These are phyloP conservation scores for Neoseiulus cucumeris DNA, from an alignment of 1,140 invertebrate species.

Conservation along the genomic window DNA sequence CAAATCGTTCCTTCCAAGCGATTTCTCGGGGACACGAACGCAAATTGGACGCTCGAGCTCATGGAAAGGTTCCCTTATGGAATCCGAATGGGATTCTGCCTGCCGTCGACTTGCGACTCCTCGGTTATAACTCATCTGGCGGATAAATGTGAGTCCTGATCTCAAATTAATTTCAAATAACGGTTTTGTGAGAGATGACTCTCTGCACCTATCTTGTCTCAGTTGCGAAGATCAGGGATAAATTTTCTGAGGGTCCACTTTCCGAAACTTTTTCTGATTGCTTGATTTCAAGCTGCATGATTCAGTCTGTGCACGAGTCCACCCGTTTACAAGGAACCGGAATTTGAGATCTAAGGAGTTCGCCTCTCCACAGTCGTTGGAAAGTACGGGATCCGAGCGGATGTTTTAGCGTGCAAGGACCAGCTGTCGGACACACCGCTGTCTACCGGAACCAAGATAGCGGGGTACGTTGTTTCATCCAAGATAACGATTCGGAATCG, in stretches of 20 bases:
- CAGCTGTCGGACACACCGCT: not conserved
- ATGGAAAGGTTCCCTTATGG: not conserved
- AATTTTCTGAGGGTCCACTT: too few species aligned
- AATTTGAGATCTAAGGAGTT: not conserved
- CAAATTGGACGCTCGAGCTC: not conserved
- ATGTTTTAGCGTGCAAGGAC: not conserved
- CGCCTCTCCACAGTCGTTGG: not conserved
- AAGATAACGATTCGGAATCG: too few species aligned
- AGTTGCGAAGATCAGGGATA: too few species aligned
- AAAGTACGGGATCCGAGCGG: not conserved
- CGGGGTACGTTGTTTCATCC: not conserved
- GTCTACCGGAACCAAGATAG: not conserved
- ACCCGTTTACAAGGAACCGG: too few species aligned
- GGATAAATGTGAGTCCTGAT: constrained; percentile 8
- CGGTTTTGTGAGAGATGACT: too few species aligned
- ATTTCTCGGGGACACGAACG: not conserved
- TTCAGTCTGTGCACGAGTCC: too few species aligned
- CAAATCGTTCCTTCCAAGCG: too few species aligned
- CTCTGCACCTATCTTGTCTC: too few species aligned
- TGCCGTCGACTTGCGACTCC: not conserved
- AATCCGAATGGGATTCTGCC: not conserved
- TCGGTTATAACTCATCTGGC: not conserved
- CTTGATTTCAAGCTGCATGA: too few species aligned
- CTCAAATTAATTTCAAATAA: too few species aligned
- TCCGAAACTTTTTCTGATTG: too few species aligned